Evolutionary conservation across 2,797 vertebrate species (phyloP).

Genomic region (Lophius americanus): DNA sequence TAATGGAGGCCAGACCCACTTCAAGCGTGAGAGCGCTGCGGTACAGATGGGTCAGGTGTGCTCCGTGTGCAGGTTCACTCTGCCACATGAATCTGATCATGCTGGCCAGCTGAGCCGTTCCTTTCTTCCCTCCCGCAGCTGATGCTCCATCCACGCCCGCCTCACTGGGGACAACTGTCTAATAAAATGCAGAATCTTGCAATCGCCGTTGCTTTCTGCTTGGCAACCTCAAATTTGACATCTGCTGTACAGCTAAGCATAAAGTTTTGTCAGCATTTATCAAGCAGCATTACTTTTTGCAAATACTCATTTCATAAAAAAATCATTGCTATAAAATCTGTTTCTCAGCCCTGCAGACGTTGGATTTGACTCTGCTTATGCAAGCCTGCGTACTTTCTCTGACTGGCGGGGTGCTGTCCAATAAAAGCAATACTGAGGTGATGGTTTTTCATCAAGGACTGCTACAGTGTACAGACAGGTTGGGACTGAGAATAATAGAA

Average conservation of each 20-base stretch:
- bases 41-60: constrained; percentile 61
- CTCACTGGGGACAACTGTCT: constrained; percentile 6
- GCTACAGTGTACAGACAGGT: constrained; percentile 34
- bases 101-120: constrained; percentile 59
- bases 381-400: constrained; percentile 16
- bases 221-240: constrained; percentile 11
- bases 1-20: constrained; percentile 11
- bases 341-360: constrained; percentile 16
- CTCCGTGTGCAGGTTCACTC: constrained; percentile 37
- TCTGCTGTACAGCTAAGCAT: constrained; percentile 11
- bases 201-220: neutral
- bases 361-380: constrained; percentile 24
- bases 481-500: constrained; percentile 34
- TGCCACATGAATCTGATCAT: constrained; percentile 45
- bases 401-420: constrained; percentile 9
- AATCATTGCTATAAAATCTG: constrained; percentile 15
- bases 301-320: constrained; percentile 8
- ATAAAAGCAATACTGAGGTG: constrained; percentile 55
- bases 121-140: constrained; percentile 48
- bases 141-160: constrained; percentile 45
- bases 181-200: neutral
- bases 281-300: neutral
- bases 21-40: constrained; percentile 20
- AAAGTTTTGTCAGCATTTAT: constrained; percentile 10
- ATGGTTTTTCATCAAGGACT: constrained; percentile 56